These are phyloP conservation scores for Halictus ligatus DNA, from an alignment of 2,888 invertebrate genomes.

Conservation along the genomic window DNA sequence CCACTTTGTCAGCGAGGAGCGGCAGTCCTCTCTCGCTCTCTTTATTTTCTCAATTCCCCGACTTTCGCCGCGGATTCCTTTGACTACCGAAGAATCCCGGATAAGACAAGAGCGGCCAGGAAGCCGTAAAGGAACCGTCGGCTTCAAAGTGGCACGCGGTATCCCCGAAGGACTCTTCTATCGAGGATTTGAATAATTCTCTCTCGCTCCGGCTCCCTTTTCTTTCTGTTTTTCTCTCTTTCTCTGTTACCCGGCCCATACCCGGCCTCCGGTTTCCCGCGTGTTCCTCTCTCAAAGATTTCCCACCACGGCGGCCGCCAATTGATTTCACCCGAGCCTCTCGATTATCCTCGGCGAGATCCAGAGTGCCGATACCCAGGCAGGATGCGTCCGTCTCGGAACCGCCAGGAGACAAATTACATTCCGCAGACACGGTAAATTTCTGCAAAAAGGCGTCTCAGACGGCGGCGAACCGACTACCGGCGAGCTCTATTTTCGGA, in stretches of 20 bases:
- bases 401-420: constrained; percentile 6
- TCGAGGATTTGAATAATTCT: constrained; percentile 71
- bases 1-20: constrained; percentile 6
- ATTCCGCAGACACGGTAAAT: constrained; percentile 8
- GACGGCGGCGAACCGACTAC: neutral
- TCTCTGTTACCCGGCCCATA: neutral
- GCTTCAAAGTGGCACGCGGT: constrained; percentile 65
- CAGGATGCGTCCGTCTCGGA: neutral
- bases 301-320: constrained; percentile 41
- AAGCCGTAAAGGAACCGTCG: constrained; percentile 56
- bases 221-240: neutral
- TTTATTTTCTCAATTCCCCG: constrained; percentile 34
- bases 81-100: constrained; percentile 57
- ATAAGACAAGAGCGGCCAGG: constrained; percentile 46
- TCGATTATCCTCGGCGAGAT: constrained; percentile 39
- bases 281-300: constrained; percentile 30
- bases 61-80: constrained; percentile 44
- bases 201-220: constrained; percentile 1
- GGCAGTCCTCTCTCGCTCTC: constrained; percentile 8
- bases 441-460: neutral
- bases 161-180: constrained; percentile 65
- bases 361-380: neutral
- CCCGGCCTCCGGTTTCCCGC: constrained; percentile 7
- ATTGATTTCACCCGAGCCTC: constrained; percentile 56
- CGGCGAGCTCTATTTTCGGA: neutral